Conservation (phyloP, 2,888 invertebrate species). For the Dastarcus helophoroides region DNA sequence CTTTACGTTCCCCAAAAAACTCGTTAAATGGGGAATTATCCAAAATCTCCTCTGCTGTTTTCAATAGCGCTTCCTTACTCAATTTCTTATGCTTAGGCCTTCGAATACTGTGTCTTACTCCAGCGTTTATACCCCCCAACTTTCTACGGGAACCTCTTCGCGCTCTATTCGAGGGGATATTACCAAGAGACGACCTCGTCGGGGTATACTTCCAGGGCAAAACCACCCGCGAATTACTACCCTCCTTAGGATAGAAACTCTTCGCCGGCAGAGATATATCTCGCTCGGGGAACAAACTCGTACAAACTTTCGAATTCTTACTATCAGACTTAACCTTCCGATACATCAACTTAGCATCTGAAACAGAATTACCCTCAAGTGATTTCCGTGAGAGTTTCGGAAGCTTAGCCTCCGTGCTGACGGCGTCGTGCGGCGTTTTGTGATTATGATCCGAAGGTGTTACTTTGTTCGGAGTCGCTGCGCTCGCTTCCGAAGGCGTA, state of each 20-base stretch:
- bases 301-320: constrained; percentile 31
- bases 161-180: background rate
- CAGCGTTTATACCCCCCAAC: constrained; percentile 52
- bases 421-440: constrained; percentile 34
- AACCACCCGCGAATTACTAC: constrained; percentile 6
- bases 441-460: constrained; percentile 25
- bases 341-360: background rate
- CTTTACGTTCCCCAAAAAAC: constrained; percentile 18
- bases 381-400: constrained; percentile 30
- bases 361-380: constrained; percentile 17
- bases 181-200: background rate
- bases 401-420: constrained; percentile 22
- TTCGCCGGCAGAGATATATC: constrained; percentile 41
- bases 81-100: constrained; percentile 44
- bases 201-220: constrained; percentile 1
- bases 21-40: constrained; percentile 25
- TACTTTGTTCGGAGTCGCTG: constrained; percentile 26
- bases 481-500: constrained; percentile 24
- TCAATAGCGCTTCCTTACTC: constrained; percentile 19
- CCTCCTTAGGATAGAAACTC: constrained; percentile 41
- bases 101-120: constrained; percentile 51
- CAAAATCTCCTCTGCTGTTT: constrained; percentile 25
- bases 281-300: constrained; percentile 30
- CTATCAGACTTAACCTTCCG: constrained; percentile 3
- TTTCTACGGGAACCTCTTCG: no score